Evolutionary conservation across 2,797 vertebrate genomes (phyloP).

Genomic region (Paramormyrops hopkinsi): DNA sequence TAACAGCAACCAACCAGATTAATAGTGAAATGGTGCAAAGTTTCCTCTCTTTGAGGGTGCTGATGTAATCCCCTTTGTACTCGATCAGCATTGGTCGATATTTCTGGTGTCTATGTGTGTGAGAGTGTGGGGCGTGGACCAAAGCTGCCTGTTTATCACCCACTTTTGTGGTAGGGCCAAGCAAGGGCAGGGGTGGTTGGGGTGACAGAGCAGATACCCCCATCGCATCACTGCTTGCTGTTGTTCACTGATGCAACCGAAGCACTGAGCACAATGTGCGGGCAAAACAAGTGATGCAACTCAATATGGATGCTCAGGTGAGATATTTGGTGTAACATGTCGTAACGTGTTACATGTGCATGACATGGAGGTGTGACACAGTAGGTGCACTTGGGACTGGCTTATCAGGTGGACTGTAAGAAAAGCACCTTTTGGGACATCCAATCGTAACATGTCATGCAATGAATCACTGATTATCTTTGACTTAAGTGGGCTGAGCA

Average conservation of each 20-base stretch:
- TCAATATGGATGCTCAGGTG: constrained; percentile 35
- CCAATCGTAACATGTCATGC: neutral
- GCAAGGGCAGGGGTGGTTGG: neutral
- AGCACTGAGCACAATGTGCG: constrained; percentile 24
- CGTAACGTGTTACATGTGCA: constrained; percentile 54
- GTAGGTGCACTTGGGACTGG: neutral
- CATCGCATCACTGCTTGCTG: neutral
- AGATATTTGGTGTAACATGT: constrained; percentile 56
- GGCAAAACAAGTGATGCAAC: constrained; percentile 68
- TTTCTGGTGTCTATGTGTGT: constrained; percentile 1
- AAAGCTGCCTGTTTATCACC: neutral
- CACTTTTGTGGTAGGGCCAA: neutral
- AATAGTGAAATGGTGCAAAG: neutral
- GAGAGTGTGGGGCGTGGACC: neutral
- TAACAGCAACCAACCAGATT: constrained; percentile 27
- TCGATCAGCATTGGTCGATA: constrained; percentile 26
- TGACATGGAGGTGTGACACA: neutral
- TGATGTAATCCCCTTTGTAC: neutral
- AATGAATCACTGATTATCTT: neutral
- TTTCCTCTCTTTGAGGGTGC: neutral
- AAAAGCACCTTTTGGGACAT: neutral
- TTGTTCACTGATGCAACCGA: constrained; percentile 47
- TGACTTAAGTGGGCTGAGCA: neutral
- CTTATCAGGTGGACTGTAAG: neutral
- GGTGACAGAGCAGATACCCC: neutral